phyloP scores from a whole-genome alignment of 1,140 invertebrate species.

The Lepidurus packardi region DNA sequence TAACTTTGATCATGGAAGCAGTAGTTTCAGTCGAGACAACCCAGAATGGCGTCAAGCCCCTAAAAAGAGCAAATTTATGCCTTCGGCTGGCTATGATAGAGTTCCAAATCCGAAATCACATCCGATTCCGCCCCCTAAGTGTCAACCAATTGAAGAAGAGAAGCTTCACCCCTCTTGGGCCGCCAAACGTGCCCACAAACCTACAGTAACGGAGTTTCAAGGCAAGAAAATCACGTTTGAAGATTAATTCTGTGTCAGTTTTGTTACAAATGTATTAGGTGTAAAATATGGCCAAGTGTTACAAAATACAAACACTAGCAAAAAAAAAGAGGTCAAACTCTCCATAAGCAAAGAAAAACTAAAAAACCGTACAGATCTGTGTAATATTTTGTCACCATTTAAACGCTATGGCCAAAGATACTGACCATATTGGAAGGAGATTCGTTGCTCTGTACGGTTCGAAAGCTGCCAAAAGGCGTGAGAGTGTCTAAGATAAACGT shows the following conservation, averaged over 20 bases:
- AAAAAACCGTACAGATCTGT: not conserved
- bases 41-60: not conserved
- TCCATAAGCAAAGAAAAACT: too few relatives aligned
- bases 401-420: not conserved
- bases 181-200: not conserved
- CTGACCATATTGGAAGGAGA: slow-evolving; percentile 5
- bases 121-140: not conserved
- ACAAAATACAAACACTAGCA: not conserved
- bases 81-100: not conserved
- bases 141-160: not conserved
- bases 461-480: slow-evolving; percentile 7
- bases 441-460: not conserved
- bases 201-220: not conserved
- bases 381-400: not conserved
- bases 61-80: not conserved
- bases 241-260: not conserved
- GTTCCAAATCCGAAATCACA: too few relatives aligned
- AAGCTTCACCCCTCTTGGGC: slow-evolving; percentile 5
- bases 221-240: not conserved
- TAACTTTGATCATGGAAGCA: not conserved
- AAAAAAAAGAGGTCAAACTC: not conserved
- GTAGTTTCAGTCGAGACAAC: not conserved
- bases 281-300: slow-evolving; percentile 13
- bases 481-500: not conserved
- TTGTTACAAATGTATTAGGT: slow-evolving; percentile 1